Evolutionary conservation across 2,888 invertebrate species (phyloP), one percentile per base, ranked within the genome.

Genomic region (Pterostichus madidus): DNA sequence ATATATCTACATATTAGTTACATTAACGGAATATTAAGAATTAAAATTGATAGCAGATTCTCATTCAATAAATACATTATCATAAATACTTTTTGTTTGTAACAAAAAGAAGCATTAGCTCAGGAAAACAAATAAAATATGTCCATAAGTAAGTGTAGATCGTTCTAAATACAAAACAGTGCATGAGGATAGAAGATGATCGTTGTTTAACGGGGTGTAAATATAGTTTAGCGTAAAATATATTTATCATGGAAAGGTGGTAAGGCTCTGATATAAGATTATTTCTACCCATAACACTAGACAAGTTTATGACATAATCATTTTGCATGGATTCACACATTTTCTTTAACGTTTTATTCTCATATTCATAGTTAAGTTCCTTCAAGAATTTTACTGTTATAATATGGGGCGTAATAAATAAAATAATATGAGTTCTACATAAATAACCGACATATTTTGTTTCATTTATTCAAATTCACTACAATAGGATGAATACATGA

Each of bases 191-290:
- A 64, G 6, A 35, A 35, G 35, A 64, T 64, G 64, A 64, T 32
- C 31, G 64, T 64, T 64, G 35, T n/a, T 39, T 64, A 32, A 64
- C 31, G 35, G 64, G 64, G 32, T 39, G 64, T 32, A 64, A 64
- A 64, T 64, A 64, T 64, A 64, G 35, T 64, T 64, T n/a, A 32
- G 13, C 64, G 31, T 64, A 31, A 64, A 64, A 64, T 64, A 32
- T 64, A 64, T 64, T 64, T 35, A 64, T 32, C 32, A 35, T 1
- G 35, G 64, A 64, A 35, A 64, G 64, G 64, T 64, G 64, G 64
- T 35, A 64, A 11, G 64, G n/a, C 35, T 13, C 64, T 64, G 64
- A 64, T 64, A 64, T 64, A 32, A 64, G 35, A 64, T 64, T 64
- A 64, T 35, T 64, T 64, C 64, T 64, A n/a, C n/a, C 35, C 32